A percentile compares a stretch with the other conserved stretches of the same genome.
phyloP scores from a whole-genome alignment of 2,797 vertebrate species.

The Harpagifer antarcticus region DNA sequence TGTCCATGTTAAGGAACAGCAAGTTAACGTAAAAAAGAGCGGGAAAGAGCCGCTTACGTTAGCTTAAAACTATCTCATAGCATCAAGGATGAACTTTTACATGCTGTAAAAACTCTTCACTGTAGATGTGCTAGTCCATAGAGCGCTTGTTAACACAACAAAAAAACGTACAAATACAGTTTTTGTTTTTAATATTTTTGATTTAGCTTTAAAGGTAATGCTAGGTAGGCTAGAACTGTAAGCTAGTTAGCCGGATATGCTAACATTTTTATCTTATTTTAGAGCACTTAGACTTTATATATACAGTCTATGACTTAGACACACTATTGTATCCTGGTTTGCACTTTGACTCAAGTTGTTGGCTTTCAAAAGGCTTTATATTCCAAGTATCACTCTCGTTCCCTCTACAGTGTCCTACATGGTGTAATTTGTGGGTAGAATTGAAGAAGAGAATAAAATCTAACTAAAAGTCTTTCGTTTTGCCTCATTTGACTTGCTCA shows the following conservation, averaged over 20 bases:
- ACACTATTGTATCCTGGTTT: not conserved
- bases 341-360: not conserved
- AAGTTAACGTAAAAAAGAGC: no score
- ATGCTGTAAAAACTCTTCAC: no score
- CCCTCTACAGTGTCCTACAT: not conserved
- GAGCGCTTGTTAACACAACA: not conserved
- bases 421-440: not conserved
- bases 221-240: no score
- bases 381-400: not conserved
- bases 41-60: no score
- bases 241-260: not conserved
- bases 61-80: no score
- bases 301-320: no score
- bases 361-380: not conserved
- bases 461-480: not conserved
- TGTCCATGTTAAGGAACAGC: no score
- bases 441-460: not conserved
- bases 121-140: no score
- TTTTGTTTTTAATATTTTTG: no score
- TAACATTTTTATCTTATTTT: not conserved
- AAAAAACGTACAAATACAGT: not conserved
- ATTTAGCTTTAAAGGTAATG: not conserved
- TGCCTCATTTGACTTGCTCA: conserved; percentile 31
- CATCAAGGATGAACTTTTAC: no score
- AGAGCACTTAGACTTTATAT: not conserved